Percentiles rank a stretch among this genome's conserved stretches.
phyloP scores from a whole-genome alignment of 2,888 invertebrate species.

The Tuberolachnus salignus region DNA sequence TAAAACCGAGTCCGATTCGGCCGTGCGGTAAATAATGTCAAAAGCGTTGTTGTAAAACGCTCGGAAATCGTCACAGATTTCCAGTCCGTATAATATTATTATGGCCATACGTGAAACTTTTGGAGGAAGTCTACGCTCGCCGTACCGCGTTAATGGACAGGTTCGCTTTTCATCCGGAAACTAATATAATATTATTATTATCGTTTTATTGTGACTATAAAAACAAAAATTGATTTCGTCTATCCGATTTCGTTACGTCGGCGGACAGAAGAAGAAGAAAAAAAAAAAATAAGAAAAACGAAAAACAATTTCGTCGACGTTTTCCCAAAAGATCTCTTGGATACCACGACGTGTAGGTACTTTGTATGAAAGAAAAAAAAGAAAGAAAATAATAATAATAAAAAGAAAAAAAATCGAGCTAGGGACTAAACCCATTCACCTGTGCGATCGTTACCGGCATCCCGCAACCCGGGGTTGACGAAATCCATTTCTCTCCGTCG shows the following conservation, averaged over 20 bases:
- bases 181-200: not conserved
- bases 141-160: too few species aligned
- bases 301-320: not conserved
- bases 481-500: conserved; percentile 19
- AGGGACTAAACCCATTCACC: conserved; percentile 6
- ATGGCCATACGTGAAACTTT: too few species aligned
- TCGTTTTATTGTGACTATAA: not conserved
- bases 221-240: not conserved
- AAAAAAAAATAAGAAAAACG: too few species aligned
- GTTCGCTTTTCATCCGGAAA: too few species aligned
- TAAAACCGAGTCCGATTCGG: too few species aligned
- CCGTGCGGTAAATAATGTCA: too few species aligned
- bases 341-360: not conserved
- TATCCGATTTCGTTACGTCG: not conserved
- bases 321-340: not conserved
- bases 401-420: conserved; percentile 18
- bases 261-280: too few species aligned
- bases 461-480: not conserved
- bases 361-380: not conserved
- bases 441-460: conserved; percentile 3
- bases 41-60: too few species aligned
- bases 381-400: not conserved
- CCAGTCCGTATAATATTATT: too few species aligned
- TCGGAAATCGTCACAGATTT: too few species aligned
- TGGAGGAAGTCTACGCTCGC: too few species aligned